Evolutionary conservation across 2,888 invertebrate species (phyloP), one percentile per base, ranked within the genome.

Genomic region (Scaeva pyrastri): DNA sequence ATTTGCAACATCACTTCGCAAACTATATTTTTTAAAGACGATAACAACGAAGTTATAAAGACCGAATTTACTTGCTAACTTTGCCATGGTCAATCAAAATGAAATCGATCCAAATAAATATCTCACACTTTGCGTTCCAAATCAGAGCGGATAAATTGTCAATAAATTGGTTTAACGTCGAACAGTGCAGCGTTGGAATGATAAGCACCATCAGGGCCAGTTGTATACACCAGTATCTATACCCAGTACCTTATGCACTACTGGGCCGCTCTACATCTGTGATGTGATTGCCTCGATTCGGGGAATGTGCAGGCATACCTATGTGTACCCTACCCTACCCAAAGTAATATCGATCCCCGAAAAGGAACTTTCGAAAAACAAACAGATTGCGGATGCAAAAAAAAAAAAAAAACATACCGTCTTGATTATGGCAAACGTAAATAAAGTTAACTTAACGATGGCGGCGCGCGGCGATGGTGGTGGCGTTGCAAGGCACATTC

Each of bases 91-190:
- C 85, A 86, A 86, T 86, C 85, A 86, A 86, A 86, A 77, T 73
- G 77, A 77, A 86, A 86, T 86, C 86, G 78, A 86, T 73, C 74
- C 70, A 74, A 86, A 86, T 86, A 86, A 86, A 82, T 86, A 86
- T 82, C 86, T 82, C 85, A 82, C 85, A 85, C 84, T 85, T 79
- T 68, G 85, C 71, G 72, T 66, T 74, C 62, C 62, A 80, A 86
- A 82, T 82, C 82, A 71, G 39, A n/a, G 41, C 41, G 77, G 76
- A 82, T 86, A 64, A 64, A 41, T 78, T 81, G 86, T 82, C 86
- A 86, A 82, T 86, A 86, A 86, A 86, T 86, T 82, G 86, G 58
- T 74, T 77, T 74, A 66, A 36, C 31, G 43, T 6, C 5, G 14
- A 43, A 23, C 62, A n/a, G 4, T 7, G 62, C 81, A 4, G 39